These are phyloP conservation scores for Sesamia nonagrioides DNA, from an alignment of 1,140 invertebrate genomes.

Conservation along the genomic window DNA sequence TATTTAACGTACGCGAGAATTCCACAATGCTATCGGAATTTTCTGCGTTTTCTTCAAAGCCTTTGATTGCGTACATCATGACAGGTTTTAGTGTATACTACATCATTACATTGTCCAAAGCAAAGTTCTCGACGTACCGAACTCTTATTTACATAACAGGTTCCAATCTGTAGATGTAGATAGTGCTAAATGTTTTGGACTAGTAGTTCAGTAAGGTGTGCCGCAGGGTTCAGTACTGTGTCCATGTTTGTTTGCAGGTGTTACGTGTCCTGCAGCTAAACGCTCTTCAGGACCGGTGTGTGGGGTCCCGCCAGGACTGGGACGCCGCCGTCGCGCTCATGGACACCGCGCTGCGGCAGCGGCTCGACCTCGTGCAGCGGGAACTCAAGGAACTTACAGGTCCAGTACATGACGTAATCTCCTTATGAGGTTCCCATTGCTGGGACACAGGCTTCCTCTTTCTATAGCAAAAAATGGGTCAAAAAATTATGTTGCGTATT, in stretches of 20 bases:
- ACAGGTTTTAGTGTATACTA: background rate
- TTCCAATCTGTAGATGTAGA: background rate
- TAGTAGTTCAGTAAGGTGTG: background rate
- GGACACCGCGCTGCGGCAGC: conserved; percentile 94
- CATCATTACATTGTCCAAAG: background rate
- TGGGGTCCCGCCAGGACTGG: conserved; percentile 98
- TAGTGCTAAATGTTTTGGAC: background rate
- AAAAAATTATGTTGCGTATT: too few relatives aligned
- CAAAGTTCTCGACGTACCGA: background rate
- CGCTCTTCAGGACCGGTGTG: conserved; percentile 96
- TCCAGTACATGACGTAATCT: conserved; percentile 43
- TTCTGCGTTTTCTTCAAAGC: background rate
- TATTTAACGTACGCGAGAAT: too few relatives aligned
- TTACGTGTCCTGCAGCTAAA: conserved; percentile 98
- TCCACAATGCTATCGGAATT: background rate
- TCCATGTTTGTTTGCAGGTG: conserved; percentile 87
- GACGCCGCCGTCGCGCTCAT: conserved; percentile 97
- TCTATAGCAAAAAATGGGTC: too few relatives aligned
- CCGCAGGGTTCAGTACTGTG: background rate
- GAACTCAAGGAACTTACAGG: conserved; percentile 88
- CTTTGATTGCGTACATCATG: background rate
- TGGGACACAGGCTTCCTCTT: too few relatives aligned
- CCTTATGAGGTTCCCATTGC: too few relatives aligned
- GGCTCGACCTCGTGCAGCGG: conserved; percentile 91
- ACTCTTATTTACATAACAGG: too few relatives aligned